Evolutionary conservation across 2,113 vertebrate species (phyloP), one percentile per base, ranked within the genome.

Genomic region (Sula dactylatra): DNA sequence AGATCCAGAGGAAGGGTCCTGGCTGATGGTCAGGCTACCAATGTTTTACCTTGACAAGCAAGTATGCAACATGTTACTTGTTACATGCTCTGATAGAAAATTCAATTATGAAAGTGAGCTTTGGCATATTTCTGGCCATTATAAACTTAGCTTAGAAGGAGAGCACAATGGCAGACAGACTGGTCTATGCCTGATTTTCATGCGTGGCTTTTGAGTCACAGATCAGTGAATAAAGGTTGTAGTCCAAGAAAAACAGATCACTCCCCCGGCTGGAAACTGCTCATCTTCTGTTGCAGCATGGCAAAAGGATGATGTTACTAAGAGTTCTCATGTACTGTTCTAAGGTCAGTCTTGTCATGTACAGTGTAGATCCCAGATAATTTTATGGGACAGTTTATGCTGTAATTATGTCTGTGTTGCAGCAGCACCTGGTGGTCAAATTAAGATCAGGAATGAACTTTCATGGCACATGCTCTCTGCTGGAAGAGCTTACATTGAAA

Each of bases 361-460:
- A 13, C 24, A 49, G 16, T n/a, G 47, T 70, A 58, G 67, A 67
- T 47, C 32, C 16, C 27, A 71, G 69, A 38, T 85, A 52, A 88
- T 78, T 88, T 82, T 56, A 66, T 76, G 47, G 93, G 66, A 86
- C 56, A 64, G 32, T 92, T 91, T 71, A n/a, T 74, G 40, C 40
- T 90, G 55, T 85, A 69, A 44, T 76, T 93, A 70, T 69, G 36
- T 67, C 67, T 93, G 94, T 97, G 90, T 66, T 94, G 86, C 90
- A 97, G 97, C 96, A 97, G 90, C 97, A 96, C 94, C 97, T 97
- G 95, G 95, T 97, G 96, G 96, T 90, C 90, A 92, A 88, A 77
- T 88, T 83, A 80, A 90, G 90, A 94, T 95, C 58, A 70, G 62
- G 62, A 87, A 27, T 4, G 7, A 85, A 58, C 17, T 73, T 64